A percentile compares a stretch with the other conserved stretches of the same genome.
Evolutionary conservation across 2,113 vertebrate genomes (phyloP).

Genomic region (Junco hyemalis): DNA sequence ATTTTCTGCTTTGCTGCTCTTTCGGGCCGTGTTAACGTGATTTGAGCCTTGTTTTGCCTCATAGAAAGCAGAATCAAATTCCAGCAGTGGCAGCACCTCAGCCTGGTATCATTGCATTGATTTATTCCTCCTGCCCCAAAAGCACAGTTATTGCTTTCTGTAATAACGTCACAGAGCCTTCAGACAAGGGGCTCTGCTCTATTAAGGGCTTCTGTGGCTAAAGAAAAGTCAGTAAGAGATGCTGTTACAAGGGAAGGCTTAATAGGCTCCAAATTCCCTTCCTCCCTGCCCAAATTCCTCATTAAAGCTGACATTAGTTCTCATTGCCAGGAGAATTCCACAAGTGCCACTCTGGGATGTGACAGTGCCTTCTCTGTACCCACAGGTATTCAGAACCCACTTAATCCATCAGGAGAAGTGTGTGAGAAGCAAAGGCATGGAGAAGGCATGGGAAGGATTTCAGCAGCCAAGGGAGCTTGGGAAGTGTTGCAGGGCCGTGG

Average conservation of each 20-base stretch:
- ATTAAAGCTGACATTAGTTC: not conserved
- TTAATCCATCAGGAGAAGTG: not conserved
- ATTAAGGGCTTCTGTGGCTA: not conserved
- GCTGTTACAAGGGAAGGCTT: not conserved
- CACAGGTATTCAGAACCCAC: not conserved
- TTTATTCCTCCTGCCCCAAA: conserved; percentile 29
- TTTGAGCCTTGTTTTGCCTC: conserved; percentile 35
- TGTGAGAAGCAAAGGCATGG: not conserved
- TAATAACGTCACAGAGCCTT: not conserved
- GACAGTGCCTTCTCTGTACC: not conserved
- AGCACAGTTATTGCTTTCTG: conserved; percentile 31
- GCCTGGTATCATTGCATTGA: not conserved
- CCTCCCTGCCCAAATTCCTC: not conserved
- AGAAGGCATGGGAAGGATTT: not conserved
- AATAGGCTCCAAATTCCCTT: not conserved
- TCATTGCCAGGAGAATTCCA: not conserved
- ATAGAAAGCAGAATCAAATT: conserved; percentile 22
- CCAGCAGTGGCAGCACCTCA: conserved; percentile 8
- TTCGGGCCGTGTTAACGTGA: not conserved
- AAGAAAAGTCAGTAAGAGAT: not conserved
- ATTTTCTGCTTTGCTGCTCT: conserved; percentile 28
- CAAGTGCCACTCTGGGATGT: not conserved
- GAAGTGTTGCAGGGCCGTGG: not conserved
- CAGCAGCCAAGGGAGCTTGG: not conserved
- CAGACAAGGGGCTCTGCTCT: not conserved